Evolutionary conservation across 1,140 invertebrate genomes (phyloP), one percentile per base, ranked within the genome.

Genomic region (Heliconius eleuchia): DNA sequence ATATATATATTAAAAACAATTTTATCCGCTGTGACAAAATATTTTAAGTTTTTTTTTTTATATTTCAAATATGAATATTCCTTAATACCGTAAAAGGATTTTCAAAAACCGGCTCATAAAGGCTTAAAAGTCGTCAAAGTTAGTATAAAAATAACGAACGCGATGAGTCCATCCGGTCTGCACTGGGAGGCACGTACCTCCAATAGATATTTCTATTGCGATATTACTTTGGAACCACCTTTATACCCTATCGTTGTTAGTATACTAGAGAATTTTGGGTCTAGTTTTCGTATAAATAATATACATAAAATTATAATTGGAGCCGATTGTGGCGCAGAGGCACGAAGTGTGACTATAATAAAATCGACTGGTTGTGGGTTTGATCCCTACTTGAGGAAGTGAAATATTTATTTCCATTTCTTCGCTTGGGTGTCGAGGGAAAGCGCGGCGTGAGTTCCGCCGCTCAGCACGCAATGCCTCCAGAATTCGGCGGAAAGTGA

Each of bases 91-190:
- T 66, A 66, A 66, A 66, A 27, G 60, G 23, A 66, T 66, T 66
- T 66, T 30, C 23, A 30, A 66, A 66, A 27, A 16, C 60, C 60
- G 30, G 30, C n/a, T 30, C 60, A 66, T 66, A 66, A 30, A 66
- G 60, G 60, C 60, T 30, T 66, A 66, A 66, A 66, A 66, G 60
- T 66, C 60, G 60, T 66, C 60, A 30, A 66, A 30, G 60, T 66
- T 66, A 66, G 11, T 66, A 66, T 66, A 30, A 66, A 66, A 66
- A 66, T 66, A 66, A 66, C 60, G 60, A 66, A 66, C 27, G 27
- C 60, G 60, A 27, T 30, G 60, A 66, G n/a, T 60, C 60, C 27
- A 66, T 66, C 27, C 27, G 27, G 23, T 23, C 60, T 30, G 60
- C 3, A 66, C 60, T 16, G 60, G 23, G 60, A 66, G 27, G 60